Conservation (phyloP, 2,888 invertebrate species). For the Erynnis tages region DNA sequence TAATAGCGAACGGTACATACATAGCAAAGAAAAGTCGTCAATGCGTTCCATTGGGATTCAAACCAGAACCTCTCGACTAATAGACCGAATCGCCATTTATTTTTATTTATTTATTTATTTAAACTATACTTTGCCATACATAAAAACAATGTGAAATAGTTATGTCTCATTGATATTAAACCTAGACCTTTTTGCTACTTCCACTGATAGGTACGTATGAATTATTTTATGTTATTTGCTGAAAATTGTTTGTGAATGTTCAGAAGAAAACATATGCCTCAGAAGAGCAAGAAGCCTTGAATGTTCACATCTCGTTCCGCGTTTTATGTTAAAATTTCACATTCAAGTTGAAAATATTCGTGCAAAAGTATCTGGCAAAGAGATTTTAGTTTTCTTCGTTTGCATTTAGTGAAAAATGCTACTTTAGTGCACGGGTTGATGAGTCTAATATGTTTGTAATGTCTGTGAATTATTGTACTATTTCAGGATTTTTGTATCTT, state of each 20-base stretch:
- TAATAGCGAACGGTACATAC: too few relatives aligned
- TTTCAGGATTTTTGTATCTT: too few relatives aligned
- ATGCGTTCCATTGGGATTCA: too few relatives aligned
- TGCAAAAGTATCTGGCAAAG: slow-evolving; percentile 11
- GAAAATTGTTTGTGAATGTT: slow-evolving; percentile 9
- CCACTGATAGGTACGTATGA: slow-evolving; percentile 4
- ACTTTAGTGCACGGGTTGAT: too few relatives aligned
- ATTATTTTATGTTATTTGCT: slow-evolving; percentile 3
- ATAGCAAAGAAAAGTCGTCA: too few relatives aligned
- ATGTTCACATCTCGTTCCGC: slow-evolving; percentile 6
- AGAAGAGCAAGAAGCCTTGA: slow-evolving; percentile 6
- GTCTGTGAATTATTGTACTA: too few relatives aligned
- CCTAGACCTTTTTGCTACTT: not conserved
- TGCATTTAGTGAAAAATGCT: not conserved
- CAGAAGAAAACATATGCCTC: not conserved
- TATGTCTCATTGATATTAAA: not conserved
- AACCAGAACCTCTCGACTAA: too few relatives aligned
- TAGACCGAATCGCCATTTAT: too few relatives aligned
- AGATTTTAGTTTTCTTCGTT: not conserved
- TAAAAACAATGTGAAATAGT: too few relatives aligned
- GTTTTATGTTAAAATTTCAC: slow-evolving; percentile 8
- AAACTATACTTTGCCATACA: too few relatives aligned
- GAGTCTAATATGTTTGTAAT: too few relatives aligned
- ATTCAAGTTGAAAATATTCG: slow-evolving; percentile 12
- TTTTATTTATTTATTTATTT: too few relatives aligned